Evolutionary conservation across 2,888 invertebrate genomes (phyloP), one percentile per base, ranked within the genome.

Genomic region (Dicyrtomina minuta): DNA sequence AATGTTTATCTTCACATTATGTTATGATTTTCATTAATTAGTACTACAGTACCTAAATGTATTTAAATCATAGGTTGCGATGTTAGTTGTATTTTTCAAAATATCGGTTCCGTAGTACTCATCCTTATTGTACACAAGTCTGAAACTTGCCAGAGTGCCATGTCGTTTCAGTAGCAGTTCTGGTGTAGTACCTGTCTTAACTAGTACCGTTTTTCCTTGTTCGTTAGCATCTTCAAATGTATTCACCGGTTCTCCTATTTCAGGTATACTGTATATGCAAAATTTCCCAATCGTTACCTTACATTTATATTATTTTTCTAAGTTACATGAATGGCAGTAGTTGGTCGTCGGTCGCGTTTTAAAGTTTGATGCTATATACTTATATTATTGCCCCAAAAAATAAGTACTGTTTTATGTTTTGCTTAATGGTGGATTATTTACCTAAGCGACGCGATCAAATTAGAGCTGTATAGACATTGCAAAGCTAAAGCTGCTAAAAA

Each of bases 401-500:
- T 22, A 24, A 33, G 8, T n/a, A 49, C 12, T 49, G 46, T 17
- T 27, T 46, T 24, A 12, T 26, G n/a, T n/a, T n/a, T n/a, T n/a
- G n/a, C n/a, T n/a, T n/a, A n/a, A n/a, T n/a, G n/a, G n/a, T n/a
- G n/a, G n/a, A n/a, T n/a, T 22, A 44, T 1, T 8, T 22, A 72
- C 72, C 72, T 69, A 22, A 72, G 60, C 39, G 41, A 44, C 3
- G 69, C 68, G 1, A 59, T 69, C 2, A 69, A 43, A 43, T 69
- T 69, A 2, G 72, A 72, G 27, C 22, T 49, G 62, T 72, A 72
- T 12, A 66, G 8, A 17, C 61, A 67, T 12, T 66, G 66, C 6
- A 72, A 6, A 12, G 59, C 62, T n/a, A 72, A 41, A 15, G 53
- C 56, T n/a, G 49, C 59, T 17, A 69, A 10, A n/a, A 69, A 33